These are phyloP conservation scores for Montipora sp. DNA, from an alignment of 64 coral and sea anemone genomes.

Conservation along the genomic window DNA sequence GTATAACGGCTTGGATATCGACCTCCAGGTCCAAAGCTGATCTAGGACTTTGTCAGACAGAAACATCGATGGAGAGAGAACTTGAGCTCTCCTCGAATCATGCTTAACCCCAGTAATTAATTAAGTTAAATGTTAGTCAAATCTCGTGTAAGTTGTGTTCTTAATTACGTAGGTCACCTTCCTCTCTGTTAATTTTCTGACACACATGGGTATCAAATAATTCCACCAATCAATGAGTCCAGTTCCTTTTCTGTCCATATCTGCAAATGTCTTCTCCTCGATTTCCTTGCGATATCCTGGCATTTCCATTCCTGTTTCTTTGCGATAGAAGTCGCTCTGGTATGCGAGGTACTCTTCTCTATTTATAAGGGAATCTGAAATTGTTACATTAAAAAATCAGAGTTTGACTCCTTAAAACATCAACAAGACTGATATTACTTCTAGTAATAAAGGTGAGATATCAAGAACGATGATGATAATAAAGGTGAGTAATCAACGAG, in stretches of 20 bases:
- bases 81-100: no score
- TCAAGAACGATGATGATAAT: no score
- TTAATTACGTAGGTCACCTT: constrained; percentile 16
- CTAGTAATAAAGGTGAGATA: no score
- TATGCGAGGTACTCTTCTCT: constrained; percentile 56
- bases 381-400: neutral
- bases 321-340: constrained; percentile 17
- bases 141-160: neutral
- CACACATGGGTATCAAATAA: constrained; percentile 53
- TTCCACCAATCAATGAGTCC: constrained; percentile 75
- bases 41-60: no score
- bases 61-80: no score
- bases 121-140: no score
- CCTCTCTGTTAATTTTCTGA: constrained; percentile 21
- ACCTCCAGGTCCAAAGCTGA: no score
- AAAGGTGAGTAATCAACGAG: no score
- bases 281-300: constrained; percentile 12
- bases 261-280: constrained; percentile 54
- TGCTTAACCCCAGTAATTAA: no score
- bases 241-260: constrained; percentile 54
- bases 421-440: no score
- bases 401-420: no score
- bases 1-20: no score
- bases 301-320: constrained; percentile 46
- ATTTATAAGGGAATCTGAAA: constrained; percentile 64